These are phyloP conservation scores for Caenorhabditis sinica DNA, from an alignment of 2,888 invertebrate species.

Conservation along the genomic window DNA sequence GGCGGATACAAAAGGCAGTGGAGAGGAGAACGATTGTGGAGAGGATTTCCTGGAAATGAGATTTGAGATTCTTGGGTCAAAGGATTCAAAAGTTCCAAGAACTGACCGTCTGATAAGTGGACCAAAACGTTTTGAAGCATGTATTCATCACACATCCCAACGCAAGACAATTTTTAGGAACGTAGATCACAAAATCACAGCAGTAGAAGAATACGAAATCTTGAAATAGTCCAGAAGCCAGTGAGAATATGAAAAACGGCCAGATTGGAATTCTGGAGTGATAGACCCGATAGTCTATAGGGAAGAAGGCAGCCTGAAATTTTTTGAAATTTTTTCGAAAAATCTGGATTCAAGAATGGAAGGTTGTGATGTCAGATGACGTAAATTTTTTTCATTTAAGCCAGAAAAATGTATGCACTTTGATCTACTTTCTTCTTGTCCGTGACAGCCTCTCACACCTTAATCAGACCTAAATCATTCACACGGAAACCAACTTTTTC, in stretches of 20 bases:
- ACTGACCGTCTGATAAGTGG: constrained; percentile 41
- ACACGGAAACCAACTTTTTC: constrained; percentile 2
- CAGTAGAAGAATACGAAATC: constrained; percentile 54
- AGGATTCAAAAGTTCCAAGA: neutral
- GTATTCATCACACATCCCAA: constrained; percentile 48
- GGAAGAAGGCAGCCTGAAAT: constrained; percentile 50
- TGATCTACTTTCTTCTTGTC: neutral
- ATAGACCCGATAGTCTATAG: constrained; percentile 42
- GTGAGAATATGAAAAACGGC: constrained; percentile 30
- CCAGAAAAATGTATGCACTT: constrained; percentile 9
- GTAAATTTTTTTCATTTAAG: neutral
- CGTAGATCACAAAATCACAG: constrained; percentile 47
- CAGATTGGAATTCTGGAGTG: constrained; percentile 21
- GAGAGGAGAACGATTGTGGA: constrained; percentile 25
- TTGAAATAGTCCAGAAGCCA: constrained; percentile 43
- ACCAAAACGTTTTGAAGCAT: constrained; percentile 49
- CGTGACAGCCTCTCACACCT: neutral
- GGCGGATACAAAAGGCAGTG: constrained; percentile 6
- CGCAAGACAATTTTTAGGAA: constrained; percentile 43
- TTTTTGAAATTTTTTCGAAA: neutral
- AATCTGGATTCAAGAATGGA: too few relatives aligned
- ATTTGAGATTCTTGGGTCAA: too few relatives aligned
- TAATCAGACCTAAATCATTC: neutral
- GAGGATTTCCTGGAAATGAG: constrained; percentile 17
- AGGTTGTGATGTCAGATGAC: neutral